A percentile compares a stretch with the other conserved stretches of the same genome.
phyloP scores from a whole-genome alignment of 2,888 invertebrate genomes.

The Neuroscelio doddi region DNA sequence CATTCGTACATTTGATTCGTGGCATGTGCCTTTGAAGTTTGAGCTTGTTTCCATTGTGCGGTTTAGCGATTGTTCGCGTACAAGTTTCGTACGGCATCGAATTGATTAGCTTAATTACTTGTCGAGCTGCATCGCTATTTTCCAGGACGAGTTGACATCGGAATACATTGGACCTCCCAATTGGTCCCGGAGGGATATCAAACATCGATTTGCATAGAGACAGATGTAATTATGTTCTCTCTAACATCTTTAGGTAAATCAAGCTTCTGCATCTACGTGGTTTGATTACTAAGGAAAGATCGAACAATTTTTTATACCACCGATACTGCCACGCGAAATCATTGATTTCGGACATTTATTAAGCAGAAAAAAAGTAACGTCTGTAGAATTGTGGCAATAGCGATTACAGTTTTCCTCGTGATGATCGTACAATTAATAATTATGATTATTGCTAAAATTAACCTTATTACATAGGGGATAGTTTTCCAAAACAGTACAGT shows the following conservation, averaged over 20 bases:
- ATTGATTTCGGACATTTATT: too few relatives aligned
- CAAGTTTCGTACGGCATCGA: slow-evolving; percentile 42
- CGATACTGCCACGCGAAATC: too few relatives aligned
- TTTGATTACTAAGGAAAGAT: neutral
- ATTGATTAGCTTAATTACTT: slow-evolving; percentile 54
- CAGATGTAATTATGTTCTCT: slow-evolving; percentile 1
- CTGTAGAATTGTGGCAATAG: too few relatives aligned
- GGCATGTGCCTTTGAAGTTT: slow-evolving; percentile 42
- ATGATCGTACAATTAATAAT: too few relatives aligned
- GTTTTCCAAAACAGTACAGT: too few relatives aligned
- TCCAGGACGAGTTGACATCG: slow-evolving; percentile 10
- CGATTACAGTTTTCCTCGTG: too few relatives aligned
- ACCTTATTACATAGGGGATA: too few relatives aligned
- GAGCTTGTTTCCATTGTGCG: neutral
- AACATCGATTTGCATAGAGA: slow-evolving; percentile 9
- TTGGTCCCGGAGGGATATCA: slow-evolving; percentile 1
- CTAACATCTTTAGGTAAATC: slow-evolving; percentile 3
- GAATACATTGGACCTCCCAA: slow-evolving; percentile 2
- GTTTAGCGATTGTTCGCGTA: slow-evolving; percentile 4
- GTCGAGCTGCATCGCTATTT: slow-evolving; percentile 48
- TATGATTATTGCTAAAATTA: too few relatives aligned
- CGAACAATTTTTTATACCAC: too few relatives aligned
- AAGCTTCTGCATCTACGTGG: slow-evolving; percentile 1
- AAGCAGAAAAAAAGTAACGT: too few relatives aligned
- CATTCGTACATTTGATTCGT: too few relatives aligned